Evolutionary conservation across 2,113 vertebrate genomes (phyloP), one percentile per base, ranked within the genome.

Genomic region (Dendropsophus ebraccatus): DNA sequence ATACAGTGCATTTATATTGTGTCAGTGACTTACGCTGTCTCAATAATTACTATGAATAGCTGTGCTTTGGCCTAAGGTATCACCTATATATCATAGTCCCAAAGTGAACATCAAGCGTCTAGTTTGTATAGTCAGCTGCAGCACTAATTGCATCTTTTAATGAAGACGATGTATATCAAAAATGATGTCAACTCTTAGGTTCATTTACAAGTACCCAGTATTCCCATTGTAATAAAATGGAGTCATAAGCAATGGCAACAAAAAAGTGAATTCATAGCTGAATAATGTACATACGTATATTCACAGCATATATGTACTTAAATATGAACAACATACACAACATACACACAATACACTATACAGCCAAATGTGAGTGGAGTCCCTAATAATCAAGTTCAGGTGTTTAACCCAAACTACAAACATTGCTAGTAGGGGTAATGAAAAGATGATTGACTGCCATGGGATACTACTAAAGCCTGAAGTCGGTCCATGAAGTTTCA

Each of bases 11-110:
- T 52, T 32, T 70, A 70, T 70, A 70, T 13, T 83, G 69, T 25
- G 52, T 25, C 65, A 47, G 11, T n/a, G 79, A 50, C 37, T 81
- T 41, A 47, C 65, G 35, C 37, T 62, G 56, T 81, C 78, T 65
- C 23, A 81, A 47, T 47, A 62, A 81, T 65, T 81, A 47, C 16
- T 28, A 10, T 62, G 41, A 28, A 37, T 28, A 28, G 30, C 35
- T 62, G 56, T n/a, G 2, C 19, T 81, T 28, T 60, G 23, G 37
- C 35, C 23, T 47, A 37, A 65, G 58, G 60, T 62, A 25, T 47
- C 58, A 47, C 7, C 35, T 81, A 62, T 17, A 28, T 65, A 28
- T 47, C 50, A 37, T 65, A 16, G 37, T 80, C 13, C n/a, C 35
- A 81, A 62, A 62, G 37, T 81, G 35, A 62, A 41, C 23, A 80